These are phyloP conservation scores for Creontiades dilutus DNA, from an alignment of 2,888 invertebrate genomes.

Conservation along the genomic window DNA sequence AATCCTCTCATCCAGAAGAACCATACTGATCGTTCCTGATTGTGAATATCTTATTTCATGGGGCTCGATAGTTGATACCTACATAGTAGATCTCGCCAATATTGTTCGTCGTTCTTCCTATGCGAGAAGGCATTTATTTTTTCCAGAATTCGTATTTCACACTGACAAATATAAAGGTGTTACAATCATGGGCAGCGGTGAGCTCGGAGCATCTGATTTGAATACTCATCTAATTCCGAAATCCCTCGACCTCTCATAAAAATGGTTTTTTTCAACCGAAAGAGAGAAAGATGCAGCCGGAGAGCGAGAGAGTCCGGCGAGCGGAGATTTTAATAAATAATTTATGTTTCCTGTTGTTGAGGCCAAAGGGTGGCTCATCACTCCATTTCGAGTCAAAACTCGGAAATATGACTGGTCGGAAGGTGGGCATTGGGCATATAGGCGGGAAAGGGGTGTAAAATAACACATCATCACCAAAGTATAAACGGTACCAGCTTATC, in stretches of 20 bases:
- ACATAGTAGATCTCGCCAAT: too few species aligned
- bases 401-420: slow-evolving; percentile 33
- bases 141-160: too few species aligned
- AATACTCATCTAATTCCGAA: slow-evolving; percentile 54
- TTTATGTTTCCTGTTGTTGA: slow-evolving; percentile 70
- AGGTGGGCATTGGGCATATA: slow-evolving; percentile 1
- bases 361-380: slow-evolving; percentile 69
- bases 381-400: slow-evolving; percentile 69
- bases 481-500: slow-evolving; percentile 64
- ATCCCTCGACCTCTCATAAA: slow-evolving; percentile 44
- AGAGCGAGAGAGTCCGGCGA: not conserved
- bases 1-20: too few species aligned
- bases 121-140: too few species aligned
- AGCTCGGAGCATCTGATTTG: slow-evolving; percentile 46
- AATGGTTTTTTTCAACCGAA: slow-evolving; percentile 9
- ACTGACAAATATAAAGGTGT: slow-evolving; percentile 53
- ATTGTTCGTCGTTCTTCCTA: too few species aligned
- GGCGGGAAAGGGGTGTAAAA: slow-evolving; percentile 47
- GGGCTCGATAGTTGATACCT: too few species aligned
- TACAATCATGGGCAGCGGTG: slow-evolving; percentile 49
- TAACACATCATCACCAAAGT: slow-evolving; percentile 70
- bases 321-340: slow-evolving; percentile 56
- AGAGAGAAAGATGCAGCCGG: not conserved
- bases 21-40: too few species aligned
- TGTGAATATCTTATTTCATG: too few species aligned